Conservation (phyloP, 2,888 invertebrate species). For the Eledona agricola region DNA sequence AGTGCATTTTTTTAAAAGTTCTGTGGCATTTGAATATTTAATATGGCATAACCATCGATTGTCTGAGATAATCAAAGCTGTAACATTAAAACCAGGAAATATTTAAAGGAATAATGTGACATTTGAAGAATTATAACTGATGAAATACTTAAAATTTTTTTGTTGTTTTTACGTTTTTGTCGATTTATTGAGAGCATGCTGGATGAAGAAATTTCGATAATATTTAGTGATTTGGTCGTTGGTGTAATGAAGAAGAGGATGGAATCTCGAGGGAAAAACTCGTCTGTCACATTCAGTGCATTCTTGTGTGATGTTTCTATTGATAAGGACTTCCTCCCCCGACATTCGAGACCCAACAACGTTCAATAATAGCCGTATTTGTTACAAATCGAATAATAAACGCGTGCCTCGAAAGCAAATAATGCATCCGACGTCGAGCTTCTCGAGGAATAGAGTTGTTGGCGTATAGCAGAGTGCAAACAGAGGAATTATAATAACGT, state of each 20-base stretch:
- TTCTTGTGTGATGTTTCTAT: slow-evolving; percentile 24
- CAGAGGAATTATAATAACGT: slow-evolving; percentile 8
- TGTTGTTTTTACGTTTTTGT: too few species aligned
- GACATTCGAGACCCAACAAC: slow-evolving; percentile 18
- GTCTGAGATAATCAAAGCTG: too few species aligned
- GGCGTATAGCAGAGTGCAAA: slow-evolving; percentile 3
- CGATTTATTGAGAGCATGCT: too few species aligned
- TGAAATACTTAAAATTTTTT: too few species aligned
- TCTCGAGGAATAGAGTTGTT: slow-evolving; percentile 24
- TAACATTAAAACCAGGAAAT: too few species aligned
- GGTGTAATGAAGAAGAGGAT: slow-evolving; percentile 1
- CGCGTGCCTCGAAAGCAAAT: slow-evolving; percentile 35
- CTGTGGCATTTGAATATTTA: too few species aligned
- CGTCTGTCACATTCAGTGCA: slow-evolving; percentile 29
- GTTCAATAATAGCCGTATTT: slow-evolving; percentile 37
- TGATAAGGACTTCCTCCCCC: slow-evolving; percentile 28
- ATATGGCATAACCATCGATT: too few species aligned
- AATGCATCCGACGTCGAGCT: slow-evolving; percentile 24
- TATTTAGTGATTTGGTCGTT: too few species aligned
- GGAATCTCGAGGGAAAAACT: slow-evolving; percentile 23
- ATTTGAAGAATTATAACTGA: too few species aligned
- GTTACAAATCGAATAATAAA: slow-evolving; percentile 40
- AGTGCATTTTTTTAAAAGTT: too few species aligned
- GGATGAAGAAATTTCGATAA: too few species aligned
- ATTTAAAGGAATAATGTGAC: too few species aligned